These are phyloP conservation scores for Donacobius atricapilla DNA, from an alignment of 2,113 vertebrate species.

Conservation along the genomic window DNA sequence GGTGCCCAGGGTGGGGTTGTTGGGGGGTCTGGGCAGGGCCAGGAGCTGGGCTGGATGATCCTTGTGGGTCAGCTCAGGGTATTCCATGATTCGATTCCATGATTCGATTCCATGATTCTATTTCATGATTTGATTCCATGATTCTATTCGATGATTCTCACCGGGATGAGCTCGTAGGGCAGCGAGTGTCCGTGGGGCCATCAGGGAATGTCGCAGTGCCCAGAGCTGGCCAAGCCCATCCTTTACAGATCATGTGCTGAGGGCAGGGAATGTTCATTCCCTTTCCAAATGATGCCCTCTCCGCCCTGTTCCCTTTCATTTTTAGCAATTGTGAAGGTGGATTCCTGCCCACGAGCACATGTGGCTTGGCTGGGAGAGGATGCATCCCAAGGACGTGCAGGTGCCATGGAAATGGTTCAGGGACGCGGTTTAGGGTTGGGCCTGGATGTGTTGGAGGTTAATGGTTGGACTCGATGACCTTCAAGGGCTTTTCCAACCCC, in stretches of 20 bases:
- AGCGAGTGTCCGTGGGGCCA: rapidly evolving
- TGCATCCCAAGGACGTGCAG: rapidly evolving
- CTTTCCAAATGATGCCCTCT: not conserved
- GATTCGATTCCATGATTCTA: not conserved
- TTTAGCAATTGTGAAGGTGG: not conserved
- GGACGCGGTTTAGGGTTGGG: not conserved
- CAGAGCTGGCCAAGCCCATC: rapidly evolving
- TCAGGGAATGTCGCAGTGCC: not conserved
- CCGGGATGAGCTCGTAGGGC: not conserved
- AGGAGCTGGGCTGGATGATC: rapidly evolving
- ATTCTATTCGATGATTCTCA: not conserved
- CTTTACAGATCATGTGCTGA: not conserved
- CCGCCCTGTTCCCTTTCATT: not conserved
- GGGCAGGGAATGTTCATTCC: not conserved
- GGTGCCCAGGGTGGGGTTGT: not conserved
- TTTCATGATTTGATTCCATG: not conserved
- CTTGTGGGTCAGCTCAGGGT: not conserved
- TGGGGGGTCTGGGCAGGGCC: not conserved
- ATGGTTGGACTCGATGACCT: not conserved
- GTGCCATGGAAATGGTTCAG: not conserved
- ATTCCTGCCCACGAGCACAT: rapidly evolving
- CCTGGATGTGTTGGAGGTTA: not conserved
- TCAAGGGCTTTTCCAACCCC: not conserved
- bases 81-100: not conserved
- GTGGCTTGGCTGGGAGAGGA: not conserved